Conservation (phyloP, 2,888 invertebrate species). For the Agrilus cyanescens region DNA sequence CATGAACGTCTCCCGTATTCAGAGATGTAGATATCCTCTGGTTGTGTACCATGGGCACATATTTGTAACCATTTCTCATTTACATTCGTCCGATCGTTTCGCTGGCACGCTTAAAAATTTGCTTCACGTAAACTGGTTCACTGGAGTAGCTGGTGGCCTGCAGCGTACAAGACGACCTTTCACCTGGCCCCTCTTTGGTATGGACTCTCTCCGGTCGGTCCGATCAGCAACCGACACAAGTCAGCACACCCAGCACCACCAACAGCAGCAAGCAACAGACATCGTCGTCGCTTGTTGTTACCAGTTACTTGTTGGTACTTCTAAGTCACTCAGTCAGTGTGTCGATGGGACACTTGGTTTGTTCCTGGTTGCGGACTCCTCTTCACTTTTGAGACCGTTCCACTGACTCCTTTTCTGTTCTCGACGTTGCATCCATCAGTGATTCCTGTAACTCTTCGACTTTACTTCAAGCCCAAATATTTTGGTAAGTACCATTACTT, state of each 20-base stretch:
- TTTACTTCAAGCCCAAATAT: neutral
- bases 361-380: constrained; percentile 16
- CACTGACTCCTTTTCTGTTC: too few species aligned
- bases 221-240: constrained; percentile 1
- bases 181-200: constrained; percentile 16
- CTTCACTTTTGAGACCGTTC: constrained; percentile 5
- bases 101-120: too few species aligned
- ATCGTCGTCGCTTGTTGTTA: neutral
- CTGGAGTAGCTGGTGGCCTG: too few species aligned
- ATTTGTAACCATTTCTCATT: too few species aligned
- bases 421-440: too few species aligned
- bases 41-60: too few species aligned
- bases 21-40: too few species aligned
- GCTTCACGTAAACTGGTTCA: too few species aligned
- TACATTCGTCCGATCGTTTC: too few species aligned
- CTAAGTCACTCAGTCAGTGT: constrained; percentile 33
- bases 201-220: constrained; percentile 14
- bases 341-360: constrained; percentile 24
- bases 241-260: neutral
- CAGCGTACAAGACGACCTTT: constrained; percentile 12
- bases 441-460: neutral
- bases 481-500: neutral
- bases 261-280: neutral
- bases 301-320: neutral
- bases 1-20: too few species aligned